Conservation (phyloP, 2,113 vertebrate species). For the Aepyceros melampus region DNA sequence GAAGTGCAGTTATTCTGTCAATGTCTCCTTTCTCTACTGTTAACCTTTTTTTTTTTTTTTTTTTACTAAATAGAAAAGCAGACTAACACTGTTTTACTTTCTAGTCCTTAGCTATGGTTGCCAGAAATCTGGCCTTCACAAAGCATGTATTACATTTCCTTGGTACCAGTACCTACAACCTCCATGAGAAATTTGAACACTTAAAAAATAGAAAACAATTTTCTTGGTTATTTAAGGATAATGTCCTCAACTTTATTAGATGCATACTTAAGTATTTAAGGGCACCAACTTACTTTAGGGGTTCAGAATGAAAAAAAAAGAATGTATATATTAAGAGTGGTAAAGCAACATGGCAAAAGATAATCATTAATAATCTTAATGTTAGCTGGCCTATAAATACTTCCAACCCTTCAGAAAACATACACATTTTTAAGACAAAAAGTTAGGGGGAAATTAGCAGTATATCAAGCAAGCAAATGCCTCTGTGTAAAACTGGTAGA, state of each 20-base stretch:
- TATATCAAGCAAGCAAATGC: background rate
- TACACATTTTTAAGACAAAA: background rate
- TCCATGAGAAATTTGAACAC: background rate
- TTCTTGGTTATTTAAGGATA: background rate
- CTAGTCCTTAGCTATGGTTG: background rate
- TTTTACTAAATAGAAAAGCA: background rate
- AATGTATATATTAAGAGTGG: background rate
- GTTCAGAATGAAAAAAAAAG: background rate
- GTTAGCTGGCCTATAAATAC: background rate
- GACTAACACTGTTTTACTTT: background rate
- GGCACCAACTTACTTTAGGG: background rate
- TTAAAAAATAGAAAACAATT: slow-evolving; percentile 17
- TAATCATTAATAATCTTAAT: background rate
- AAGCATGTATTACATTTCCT: background rate
- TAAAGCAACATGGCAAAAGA: background rate
- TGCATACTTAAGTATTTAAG: background rate
- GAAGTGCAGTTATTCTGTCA: background rate
- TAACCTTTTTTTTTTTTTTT: background rate
- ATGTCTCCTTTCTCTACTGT: background rate
- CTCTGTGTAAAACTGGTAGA: background rate
- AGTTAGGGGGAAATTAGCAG: background rate
- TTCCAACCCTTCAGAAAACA: background rate
- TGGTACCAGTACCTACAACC: background rate
- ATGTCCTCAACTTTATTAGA: background rate
- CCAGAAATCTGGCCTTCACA: slow-evolving; percentile 12